Percentiles rank a stretch among this genome's conserved stretches.
These are phyloP conservation scores for Scarus forsteni DNA, from an alignment of 2,797 vertebrate genomes.

Conservation along the genomic window DNA sequence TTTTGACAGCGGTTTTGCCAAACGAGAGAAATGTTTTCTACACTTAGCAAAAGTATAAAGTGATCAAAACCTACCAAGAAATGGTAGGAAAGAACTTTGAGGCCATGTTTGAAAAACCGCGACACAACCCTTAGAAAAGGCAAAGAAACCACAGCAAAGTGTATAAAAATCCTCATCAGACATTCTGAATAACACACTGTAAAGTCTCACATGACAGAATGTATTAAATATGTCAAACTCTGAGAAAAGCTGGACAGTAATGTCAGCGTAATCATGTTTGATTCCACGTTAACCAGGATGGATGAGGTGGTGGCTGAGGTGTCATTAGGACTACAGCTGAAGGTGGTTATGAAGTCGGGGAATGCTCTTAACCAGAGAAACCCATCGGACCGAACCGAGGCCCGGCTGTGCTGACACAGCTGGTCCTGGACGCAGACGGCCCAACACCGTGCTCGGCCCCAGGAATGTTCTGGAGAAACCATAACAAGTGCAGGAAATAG, in stretches of 20 bases:
- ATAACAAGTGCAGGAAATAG: constrained; percentile 96
- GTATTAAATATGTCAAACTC: constrained; percentile 49
- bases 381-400: constrained; percentile 52
- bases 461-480: constrained; percentile 88
- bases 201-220: constrained; percentile 50
- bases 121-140: constrained; percentile 35
- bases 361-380: constrained; percentile 46
- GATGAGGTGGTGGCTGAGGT: constrained; percentile 61
- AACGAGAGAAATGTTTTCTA: constrained; percentile 25
- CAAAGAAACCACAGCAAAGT: constrained; percentile 62
- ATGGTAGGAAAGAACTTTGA: constrained; percentile 31
- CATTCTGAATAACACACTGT: constrained; percentile 42
- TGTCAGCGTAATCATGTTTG: constrained; percentile 42
- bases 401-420: constrained; percentile 91
- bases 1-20: constrained; percentile 36
- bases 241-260: constrained; percentile 28
- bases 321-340: constrained; percentile 42
- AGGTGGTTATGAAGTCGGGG: constrained; percentile 28
- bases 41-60: constrained; percentile 48
- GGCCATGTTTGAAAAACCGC: constrained; percentile 51
- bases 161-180: constrained; percentile 42
- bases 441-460: constrained; percentile 64
- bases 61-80: constrained; percentile 39
- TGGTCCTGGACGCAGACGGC: constrained; percentile 77
- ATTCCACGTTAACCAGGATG: constrained; percentile 51